Evolutionary conservation across 2,797 vertebrate species (phyloP).

Genomic region (Sylvilagus floridanus): DNA sequence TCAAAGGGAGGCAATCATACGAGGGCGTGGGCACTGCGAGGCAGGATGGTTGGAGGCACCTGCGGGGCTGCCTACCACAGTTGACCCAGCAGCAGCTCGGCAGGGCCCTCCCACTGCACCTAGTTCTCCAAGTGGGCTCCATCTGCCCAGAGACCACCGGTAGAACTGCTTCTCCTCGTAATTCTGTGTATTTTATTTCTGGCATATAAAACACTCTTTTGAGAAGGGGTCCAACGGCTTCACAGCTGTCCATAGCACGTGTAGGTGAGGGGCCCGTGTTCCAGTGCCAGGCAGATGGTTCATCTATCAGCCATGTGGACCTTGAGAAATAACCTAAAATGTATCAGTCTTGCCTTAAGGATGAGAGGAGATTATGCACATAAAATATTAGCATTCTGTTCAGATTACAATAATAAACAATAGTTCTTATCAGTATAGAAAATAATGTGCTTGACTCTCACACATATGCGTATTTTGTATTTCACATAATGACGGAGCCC

Average conservation of each 20-base stretch:
- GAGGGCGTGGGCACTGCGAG: no score
- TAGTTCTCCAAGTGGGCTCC: no score
- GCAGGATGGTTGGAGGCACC: no score
- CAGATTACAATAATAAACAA: background rate
- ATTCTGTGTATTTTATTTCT: background rate
- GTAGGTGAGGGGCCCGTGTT: background rate
- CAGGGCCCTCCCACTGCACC: no score
- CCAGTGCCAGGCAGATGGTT: background rate
- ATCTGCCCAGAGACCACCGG: no score
- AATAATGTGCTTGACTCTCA: background rate
- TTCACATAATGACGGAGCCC: background rate
- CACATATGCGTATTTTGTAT: background rate
- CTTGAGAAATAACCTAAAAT: background rate
- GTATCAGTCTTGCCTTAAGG: no score
- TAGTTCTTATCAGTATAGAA: background rate
- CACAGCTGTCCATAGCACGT: background rate
- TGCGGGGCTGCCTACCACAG: background rate
- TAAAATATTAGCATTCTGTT: constrained; percentile 11
- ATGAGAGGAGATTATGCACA: background rate
- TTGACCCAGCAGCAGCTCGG: background rate
- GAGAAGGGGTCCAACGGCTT: background rate
- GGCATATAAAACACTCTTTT: background rate
- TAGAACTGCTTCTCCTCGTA: background rate
- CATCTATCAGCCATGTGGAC: background rate
- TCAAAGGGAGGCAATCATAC: background rate